Evolutionary conservation across 2,888 invertebrate species (phyloP).

Genomic region (Agriotes lineatus): DNA sequence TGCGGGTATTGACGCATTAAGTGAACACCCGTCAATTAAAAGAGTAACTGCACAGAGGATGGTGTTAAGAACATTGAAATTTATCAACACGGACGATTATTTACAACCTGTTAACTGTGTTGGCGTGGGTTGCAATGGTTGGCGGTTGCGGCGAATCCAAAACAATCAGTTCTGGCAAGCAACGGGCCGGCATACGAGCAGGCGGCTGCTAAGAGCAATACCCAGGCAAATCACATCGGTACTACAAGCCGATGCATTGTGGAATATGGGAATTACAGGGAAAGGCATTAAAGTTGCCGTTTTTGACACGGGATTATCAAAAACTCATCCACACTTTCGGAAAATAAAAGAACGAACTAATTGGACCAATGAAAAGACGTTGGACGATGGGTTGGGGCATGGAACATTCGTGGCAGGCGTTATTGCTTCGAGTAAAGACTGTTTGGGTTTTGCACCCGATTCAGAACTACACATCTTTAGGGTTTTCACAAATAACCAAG

Average conservation of each 20-base stretch:
- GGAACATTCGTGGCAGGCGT: slow-evolving; percentile 98
- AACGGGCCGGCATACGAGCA: slow-evolving; percentile 73
- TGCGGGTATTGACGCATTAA: slow-evolving; percentile 72
- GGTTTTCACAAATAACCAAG: slow-evolving; percentile 96
- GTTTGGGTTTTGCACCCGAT: slow-evolving; percentile 95
- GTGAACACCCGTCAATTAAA: slow-evolving; percentile 81
- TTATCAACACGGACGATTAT: slow-evolving; percentile 68
- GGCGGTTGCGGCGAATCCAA: slow-evolving; percentile 61
- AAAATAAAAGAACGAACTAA: slow-evolving; percentile 93
- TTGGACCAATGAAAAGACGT: slow-evolving; percentile 96
- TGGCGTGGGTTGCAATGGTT: slow-evolving; percentile 66
- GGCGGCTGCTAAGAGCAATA: slow-evolving; percentile 80
- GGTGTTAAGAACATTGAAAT: slow-evolving; percentile 82
- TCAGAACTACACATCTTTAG: slow-evolving; percentile 95
- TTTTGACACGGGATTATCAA: slow-evolving; percentile 95
- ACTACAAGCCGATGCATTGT: slow-evolving; percentile 89
- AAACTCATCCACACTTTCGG: slow-evolving; percentile 93
- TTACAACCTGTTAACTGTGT: slow-evolving; percentile 59
- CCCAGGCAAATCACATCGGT: slow-evolving; percentile 89
- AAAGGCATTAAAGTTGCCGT: slow-evolving; percentile 87
- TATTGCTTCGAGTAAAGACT: slow-evolving; percentile 90
- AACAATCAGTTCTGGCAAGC: slow-evolving; percentile 74
- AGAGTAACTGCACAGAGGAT: slow-evolving; percentile 83
- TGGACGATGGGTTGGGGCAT: slow-evolving; percentile 95
- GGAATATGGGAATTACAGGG: slow-evolving; percentile 91